phyloP scores from a whole-genome alignment of 2,797 vertebrate genomes.

The Neostethus bicornis region DNA sequence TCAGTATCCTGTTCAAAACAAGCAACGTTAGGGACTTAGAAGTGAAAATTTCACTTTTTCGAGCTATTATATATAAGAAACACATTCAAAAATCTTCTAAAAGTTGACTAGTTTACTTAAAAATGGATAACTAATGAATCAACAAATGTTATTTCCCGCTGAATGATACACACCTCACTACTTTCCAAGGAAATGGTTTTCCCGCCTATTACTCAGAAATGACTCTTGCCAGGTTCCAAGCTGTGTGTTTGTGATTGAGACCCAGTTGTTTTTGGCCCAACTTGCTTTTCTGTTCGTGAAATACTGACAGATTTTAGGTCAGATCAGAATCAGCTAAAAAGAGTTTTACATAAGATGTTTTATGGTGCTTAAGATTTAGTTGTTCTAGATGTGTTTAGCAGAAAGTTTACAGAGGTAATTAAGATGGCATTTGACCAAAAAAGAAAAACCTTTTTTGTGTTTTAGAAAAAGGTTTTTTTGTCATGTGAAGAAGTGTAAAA shows the following conservation, averaged over 20 bases:
- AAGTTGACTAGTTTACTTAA: neutral
- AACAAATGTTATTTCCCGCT: neutral
- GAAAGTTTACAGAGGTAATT: neutral
- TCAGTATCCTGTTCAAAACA: neutral
- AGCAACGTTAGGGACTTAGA: neutral
- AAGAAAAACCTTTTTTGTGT: too few species aligned
- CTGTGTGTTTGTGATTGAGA: conserved; percentile 10
- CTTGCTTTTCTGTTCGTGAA: conserved; percentile 9
- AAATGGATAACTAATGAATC: neutral
- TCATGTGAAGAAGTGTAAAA: neutral
- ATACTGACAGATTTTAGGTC: conserved; percentile 9
- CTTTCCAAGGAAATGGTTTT: conserved; percentile 3
- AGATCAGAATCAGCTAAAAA: conserved; percentile 6
- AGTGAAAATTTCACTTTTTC: neutral
- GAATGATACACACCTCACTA: neutral
- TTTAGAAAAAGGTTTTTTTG: neutral
- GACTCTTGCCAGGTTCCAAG: neutral
- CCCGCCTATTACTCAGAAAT: neutral
- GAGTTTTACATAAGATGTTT: neutral
- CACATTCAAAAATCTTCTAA: neutral
- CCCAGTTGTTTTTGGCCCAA: conserved; percentile 5
- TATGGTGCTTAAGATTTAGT: neutral
- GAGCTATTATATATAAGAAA: neutral
- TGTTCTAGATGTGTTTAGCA: neutral
- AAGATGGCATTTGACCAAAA: neutral